phyloP scores from a whole-genome alignment of 2,888 invertebrate genomes.

The Phalera bucephala region DNA sequence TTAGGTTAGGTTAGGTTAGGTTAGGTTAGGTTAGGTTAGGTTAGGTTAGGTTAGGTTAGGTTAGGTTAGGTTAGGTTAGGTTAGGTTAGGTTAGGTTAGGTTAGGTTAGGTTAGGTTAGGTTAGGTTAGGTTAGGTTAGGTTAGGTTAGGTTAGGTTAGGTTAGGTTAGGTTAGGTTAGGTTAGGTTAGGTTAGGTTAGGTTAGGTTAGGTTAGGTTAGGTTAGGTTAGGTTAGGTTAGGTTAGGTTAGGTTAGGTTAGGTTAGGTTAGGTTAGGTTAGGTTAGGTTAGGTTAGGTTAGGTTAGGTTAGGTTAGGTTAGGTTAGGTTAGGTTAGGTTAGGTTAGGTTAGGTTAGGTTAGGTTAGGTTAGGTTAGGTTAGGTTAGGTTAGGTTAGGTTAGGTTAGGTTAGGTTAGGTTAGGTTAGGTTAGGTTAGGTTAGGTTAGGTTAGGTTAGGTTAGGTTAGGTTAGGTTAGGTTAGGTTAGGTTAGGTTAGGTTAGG shows the following conservation, averaged over 20 bases:
- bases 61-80: constrained; percentile 26
- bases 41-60: constrained; percentile 26
- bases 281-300: constrained; percentile 23
- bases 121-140: constrained; percentile 20
- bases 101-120: constrained; percentile 24
- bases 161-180: constrained; percentile 31
- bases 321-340: constrained; percentile 18
- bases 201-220: constrained; percentile 30
- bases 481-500: constrained; percentile 19
- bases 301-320: constrained; percentile 20
- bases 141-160: constrained; percentile 27
- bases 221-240: constrained; percentile 28
- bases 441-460: constrained; percentile 20
- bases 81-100: constrained; percentile 31
- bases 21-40: constrained; percentile 21
- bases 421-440: constrained; percentile 14
- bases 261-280: constrained; percentile 22
- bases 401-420: constrained; percentile 25
- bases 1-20: constrained; percentile 23
- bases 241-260: constrained; percentile 28
- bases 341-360: constrained; percentile 15
- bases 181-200: constrained; percentile 31
- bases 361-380: constrained; percentile 17
- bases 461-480: constrained; percentile 22
- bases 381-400: constrained; percentile 25